Percentiles rank a stretch among this genome's conserved stretches.
Evolutionary conservation across 2,797 vertebrate genomes (phyloP).

Genomic region (Periparus ater): DNA sequence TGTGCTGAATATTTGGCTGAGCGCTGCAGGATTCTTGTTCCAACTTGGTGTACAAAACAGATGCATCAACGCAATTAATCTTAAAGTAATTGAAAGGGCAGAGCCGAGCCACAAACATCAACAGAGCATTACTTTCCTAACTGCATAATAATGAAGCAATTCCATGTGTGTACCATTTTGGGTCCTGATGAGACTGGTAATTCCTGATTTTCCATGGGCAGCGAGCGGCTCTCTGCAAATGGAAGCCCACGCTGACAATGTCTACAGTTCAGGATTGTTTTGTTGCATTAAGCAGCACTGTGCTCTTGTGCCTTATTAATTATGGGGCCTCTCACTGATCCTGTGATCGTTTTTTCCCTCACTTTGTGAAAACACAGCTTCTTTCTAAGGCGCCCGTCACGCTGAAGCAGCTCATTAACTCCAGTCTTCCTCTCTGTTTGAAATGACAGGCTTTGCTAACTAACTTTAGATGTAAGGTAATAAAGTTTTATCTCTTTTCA

Average conservation of each 20-base stretch:
- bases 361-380: conserved; percentile 48
- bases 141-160: conserved; percentile 15
- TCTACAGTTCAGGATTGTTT: conserved; percentile 76
- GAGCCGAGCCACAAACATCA: neutral
- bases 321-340: conserved; percentile 70
- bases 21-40: neutral
- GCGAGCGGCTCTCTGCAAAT: conserved; percentile 54
- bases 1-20: neutral
- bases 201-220: conserved; percentile 55
- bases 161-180: neutral
- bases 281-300: conserved; percentile 81
- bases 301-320: conserved; percentile 74
- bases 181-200: conserved; percentile 44
- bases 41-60: neutral
- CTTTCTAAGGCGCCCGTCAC: conserved; percentile 40
- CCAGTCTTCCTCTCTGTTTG: conserved; percentile 60
- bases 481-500: conserved; percentile 74
- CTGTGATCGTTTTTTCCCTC: conserved; percentile 47
- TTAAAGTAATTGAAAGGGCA: conserved; percentile 1
- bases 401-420: conserved; percentile 74
- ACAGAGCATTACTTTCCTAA: neutral
- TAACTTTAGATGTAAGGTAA: conserved; percentile 60
- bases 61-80: neutral
- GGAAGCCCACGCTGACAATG: conserved; percentile 72
- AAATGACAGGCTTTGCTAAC: conserved; percentile 63